phyloP scores from a whole-genome alignment of 2,888 invertebrate species.

The Drosophila sordidula region DNA sequence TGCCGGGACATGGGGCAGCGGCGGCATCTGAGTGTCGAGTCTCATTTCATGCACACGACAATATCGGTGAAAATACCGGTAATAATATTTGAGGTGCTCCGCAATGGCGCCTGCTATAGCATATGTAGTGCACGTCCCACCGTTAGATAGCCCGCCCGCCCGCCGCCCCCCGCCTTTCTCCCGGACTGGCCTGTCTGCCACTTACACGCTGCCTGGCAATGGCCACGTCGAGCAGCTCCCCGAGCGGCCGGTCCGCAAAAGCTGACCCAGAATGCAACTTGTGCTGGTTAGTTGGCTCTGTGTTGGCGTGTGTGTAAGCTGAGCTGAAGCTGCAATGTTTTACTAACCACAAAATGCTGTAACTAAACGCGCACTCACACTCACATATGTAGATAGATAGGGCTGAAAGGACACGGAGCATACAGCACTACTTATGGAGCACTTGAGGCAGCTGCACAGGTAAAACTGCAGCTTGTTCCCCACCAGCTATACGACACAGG shows the following conservation, averaged over 20 bases:
- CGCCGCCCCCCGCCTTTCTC: not conserved
- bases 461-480: slow-evolving; percentile 46
- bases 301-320: slow-evolving; percentile 31
- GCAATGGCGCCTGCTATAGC: slow-evolving; percentile 59
- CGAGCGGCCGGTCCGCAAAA: slow-evolving; percentile 51
- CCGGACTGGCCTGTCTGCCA: slow-evolving; percentile 40
- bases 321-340: slow-evolving; percentile 65
- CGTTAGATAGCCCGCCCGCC: not conserved
- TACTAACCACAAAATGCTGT: slow-evolving; percentile 80
- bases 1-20: not conserved
- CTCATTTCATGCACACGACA: slow-evolving; percentile 63
- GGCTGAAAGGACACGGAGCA: slow-evolving; percentile 48
- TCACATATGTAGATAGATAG: slow-evolving; percentile 43
- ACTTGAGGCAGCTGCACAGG: slow-evolving; percentile 70
- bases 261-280: slow-evolving; percentile 79
- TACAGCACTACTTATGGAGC: slow-evolving; percentile 66
- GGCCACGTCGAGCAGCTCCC: slow-evolving; percentile 39
- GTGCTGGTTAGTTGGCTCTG: slow-evolving; percentile 67
- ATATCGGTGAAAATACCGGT: slow-evolving; percentile 77
- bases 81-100: slow-evolving; percentile 79
- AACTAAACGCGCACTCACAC: slow-evolving; percentile 73
- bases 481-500: slow-evolving; percentile 6
- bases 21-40: slow-evolving; percentile 37
- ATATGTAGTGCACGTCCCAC: slow-evolving; percentile 28
- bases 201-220: slow-evolving; percentile 53